Evolutionary conservation across 1,140 invertebrate species (phyloP), one percentile per base, ranked within the genome.

Genomic region (Agraylea sexmaculata): DNA sequence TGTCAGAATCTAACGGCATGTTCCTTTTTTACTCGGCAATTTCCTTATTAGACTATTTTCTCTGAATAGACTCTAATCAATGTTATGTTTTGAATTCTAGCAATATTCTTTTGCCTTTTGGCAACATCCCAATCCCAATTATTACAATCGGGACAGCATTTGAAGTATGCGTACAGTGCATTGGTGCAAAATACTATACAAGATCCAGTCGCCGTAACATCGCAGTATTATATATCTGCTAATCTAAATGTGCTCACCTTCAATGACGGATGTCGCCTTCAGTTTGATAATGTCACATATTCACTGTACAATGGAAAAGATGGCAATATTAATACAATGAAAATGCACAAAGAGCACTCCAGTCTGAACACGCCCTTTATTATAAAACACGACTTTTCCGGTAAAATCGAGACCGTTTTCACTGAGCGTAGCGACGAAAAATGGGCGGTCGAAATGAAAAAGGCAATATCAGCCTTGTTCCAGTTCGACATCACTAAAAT

Each of bases 391-490:
- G 23, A 33, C 20, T 8, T 4, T 8, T 7, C 17, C 13, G 46
- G 41, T 30, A 43, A 41, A 37, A 23, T 29, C 10, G 11, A 21
- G 7, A 11, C 22, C 20, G 29, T 47, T 18, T n/a, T 41, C 2
- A 37, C 38, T 15, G 28, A 47, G 0, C 20, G 21, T 19, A n/a
- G 43, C 4, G 57, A 64, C 25, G 35, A 37, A 4, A 35, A 23
- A 17, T 64, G 55, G 55, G 61, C 58, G 0, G 50, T 40, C 19
- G 59, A 64, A 27, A 55, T 64, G 7, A 64, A 64, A 29, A 50
- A 53, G 17, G 51, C 49, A 10, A 53, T 63, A 8, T 53, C 50
- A 1, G 53, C 55, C 7, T 47, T 57, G 43, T 17, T 65, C 19
- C 53, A 60, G 20, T 15, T 62, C 22, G 53, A 64, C 23, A 20